Conservation (phyloP, 2,888 invertebrate species). For the Megamerina dolium region DNA sequence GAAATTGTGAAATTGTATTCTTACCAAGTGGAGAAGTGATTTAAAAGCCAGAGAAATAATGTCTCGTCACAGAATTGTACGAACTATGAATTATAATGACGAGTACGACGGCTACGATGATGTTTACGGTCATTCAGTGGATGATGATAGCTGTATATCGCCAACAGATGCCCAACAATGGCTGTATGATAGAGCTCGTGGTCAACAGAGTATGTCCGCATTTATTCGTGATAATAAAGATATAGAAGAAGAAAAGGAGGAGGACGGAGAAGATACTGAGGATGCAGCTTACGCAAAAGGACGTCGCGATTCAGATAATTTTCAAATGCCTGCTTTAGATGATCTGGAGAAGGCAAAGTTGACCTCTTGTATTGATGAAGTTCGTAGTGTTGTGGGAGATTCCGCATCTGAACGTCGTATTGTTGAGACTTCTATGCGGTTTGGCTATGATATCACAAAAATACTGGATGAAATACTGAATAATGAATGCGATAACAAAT, state of each 20-base stretch:
- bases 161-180: slow-evolving; percentile 81
- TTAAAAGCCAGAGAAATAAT: too few relatives aligned
- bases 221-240: slow-evolving; percentile 64
- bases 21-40: not conserved
- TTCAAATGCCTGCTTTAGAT: slow-evolving; percentile 53
- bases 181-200: slow-evolving; percentile 74
- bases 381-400: slow-evolving; percentile 74
- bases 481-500: slow-evolving; percentile 37
- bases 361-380: slow-evolving; percentile 76
- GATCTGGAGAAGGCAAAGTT: slow-evolving; percentile 69
- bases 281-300: slow-evolving; percentile 51
- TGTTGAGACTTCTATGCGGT: slow-evolving; percentile 63
- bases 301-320: slow-evolving; percentile 46
- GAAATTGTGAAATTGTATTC: slow-evolving; percentile 10
- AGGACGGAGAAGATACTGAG: slow-evolving; percentile 51
- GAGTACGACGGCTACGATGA: slow-evolving; percentile 73
- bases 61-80: slow-evolving; percentile 82
- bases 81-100: slow-evolving; percentile 78
- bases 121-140: slow-evolving; percentile 89
- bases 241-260: slow-evolving; percentile 67
- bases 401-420: slow-evolving; percentile 66
- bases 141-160: slow-evolving; percentile 87
- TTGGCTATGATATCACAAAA: slow-evolving; percentile 67
- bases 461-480: slow-evolving; percentile 68
- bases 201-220: slow-evolving; percentile 66